A percentile compares a stretch with the other conserved stretches of the same genome.
These are phyloP conservation scores for Urophycis tenuis DNA, from an alignment of 2,797 vertebrate species.

Conservation along the genomic window DNA sequence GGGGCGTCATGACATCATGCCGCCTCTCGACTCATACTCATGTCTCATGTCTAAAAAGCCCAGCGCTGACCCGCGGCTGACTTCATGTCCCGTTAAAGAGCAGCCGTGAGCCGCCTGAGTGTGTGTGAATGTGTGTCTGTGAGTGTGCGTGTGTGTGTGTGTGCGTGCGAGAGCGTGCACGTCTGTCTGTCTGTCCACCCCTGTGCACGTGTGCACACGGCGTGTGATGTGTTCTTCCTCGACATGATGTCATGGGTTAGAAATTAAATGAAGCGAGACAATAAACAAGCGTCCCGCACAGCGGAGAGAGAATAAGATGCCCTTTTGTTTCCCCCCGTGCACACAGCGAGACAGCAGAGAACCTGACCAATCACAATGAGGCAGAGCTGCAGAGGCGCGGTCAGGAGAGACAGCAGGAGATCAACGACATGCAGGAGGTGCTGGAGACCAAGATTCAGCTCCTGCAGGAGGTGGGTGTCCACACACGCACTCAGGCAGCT, in stretches of 20 bases:
- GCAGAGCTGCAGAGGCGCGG: constrained; percentile 76
- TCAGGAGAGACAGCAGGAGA: constrained; percentile 83
- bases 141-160: not conserved
- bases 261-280: not conserved
- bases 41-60: constrained; percentile 20
- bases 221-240: not conserved
- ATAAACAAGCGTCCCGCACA: not conserved
- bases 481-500: not conserved
- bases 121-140: not conserved
- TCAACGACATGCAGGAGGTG: constrained; percentile 81
- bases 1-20: constrained; percentile 45
- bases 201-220: not conserved
- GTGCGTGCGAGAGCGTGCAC: not conserved
- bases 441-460: constrained; percentile 87
- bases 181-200: not conserved
- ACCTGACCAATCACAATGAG: constrained; percentile 80
- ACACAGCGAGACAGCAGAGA: constrained; percentile 79
- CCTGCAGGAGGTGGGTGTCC: constrained; percentile 81
- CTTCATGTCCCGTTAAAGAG: constrained; percentile 15
- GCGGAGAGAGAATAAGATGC: not conserved
- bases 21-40: constrained; percentile 24
- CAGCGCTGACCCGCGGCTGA: constrained; percentile 4
- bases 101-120: not conserved
- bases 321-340: not conserved
- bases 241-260: not conserved